phyloP scores from a whole-genome alignment of 2,797 vertebrate genomes.

The Acanthiza pusilla region DNA sequence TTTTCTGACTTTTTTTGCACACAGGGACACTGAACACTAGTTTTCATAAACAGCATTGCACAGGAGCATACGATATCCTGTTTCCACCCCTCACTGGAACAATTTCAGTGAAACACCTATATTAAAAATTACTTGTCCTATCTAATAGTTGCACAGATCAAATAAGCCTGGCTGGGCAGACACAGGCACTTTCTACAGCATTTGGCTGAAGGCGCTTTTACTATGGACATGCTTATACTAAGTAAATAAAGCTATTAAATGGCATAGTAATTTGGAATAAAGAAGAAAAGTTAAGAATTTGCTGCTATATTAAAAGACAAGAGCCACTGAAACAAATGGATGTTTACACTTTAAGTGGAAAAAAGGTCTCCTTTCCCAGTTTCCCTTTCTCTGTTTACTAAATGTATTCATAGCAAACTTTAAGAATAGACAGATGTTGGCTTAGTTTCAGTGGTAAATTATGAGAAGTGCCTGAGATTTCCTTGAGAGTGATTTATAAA shows the following conservation, averaged over 20 bases:
- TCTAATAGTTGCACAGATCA: background rate
- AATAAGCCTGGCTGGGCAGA: background rate
- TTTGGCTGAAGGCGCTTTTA: background rate
- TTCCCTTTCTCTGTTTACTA: conserved; percentile 35
- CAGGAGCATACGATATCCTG: fast-evolving
- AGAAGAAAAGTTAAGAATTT: background rate
- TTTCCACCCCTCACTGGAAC: background rate
- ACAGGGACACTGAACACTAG: background rate
- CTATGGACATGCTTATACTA: background rate
- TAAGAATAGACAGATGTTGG: conserved; percentile 59
- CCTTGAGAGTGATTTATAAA: conserved; percentile 34
- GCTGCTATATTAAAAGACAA: background rate
- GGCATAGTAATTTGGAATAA: background rate
- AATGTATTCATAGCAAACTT: conserved; percentile 31
- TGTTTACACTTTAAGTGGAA: background rate
- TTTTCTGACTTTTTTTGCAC: background rate
- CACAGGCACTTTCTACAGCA: background rate
- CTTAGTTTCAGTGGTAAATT: conserved; percentile 42
- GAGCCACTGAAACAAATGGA: conserved; percentile 1
- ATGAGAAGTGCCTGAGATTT: conserved; percentile 17
- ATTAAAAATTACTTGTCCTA: background rate
- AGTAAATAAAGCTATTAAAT: background rate
- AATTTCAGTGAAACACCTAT: background rate
- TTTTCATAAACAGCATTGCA: background rate
- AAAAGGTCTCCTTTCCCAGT: conserved; percentile 11